Conservation (phyloP, 1,140 invertebrate species). For the Schlechtendalia chinensis region DNA sequence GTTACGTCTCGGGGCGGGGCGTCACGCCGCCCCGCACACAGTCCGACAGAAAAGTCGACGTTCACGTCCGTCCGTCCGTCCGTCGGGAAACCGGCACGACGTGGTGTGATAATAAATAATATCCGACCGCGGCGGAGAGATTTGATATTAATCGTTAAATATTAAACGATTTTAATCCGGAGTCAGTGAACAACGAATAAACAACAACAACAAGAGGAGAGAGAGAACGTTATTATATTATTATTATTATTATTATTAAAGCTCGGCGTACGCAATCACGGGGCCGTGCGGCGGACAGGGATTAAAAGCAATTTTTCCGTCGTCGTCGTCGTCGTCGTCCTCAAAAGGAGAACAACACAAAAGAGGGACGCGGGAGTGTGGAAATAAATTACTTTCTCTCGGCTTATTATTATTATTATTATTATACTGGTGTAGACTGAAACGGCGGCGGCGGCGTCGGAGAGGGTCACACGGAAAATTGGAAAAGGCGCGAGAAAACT, state of each 20-base stretch:
- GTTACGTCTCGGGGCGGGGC: too few species aligned
- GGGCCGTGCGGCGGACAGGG: not conserved
- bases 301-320: constrained; percentile 49
- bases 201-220: not conserved
- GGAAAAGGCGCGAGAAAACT: constrained; percentile 50
- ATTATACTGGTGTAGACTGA: constrained; percentile 14
- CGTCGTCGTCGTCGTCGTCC: constrained; percentile 46
- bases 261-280: constrained; percentile 47
- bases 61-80: too few species aligned
- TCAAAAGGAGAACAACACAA: constrained; percentile 48
- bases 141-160: too few species aligned
- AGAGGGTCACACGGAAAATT: constrained; percentile 46
- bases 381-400: too few species aligned
- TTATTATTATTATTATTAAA: constrained; percentile 46
- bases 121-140: too few species aligned
- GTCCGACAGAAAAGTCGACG: too few species aligned
- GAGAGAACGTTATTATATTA: constrained; percentile 39
- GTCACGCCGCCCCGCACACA: too few species aligned
- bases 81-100: too few species aligned
- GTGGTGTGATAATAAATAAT: not conserved
- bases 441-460: constrained; percentile 1
- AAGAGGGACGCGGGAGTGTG: too few species aligned
- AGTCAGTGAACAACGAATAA: constrained; percentile 43
- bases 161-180: constrained; percentile 45
- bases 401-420: too few species aligned